A percentile compares a stretch with the other conserved stretches of the same genome.
phyloP scores from a whole-genome alignment of 2,797 vertebrate genomes.

The Erethizon dorsatum region DNA sequence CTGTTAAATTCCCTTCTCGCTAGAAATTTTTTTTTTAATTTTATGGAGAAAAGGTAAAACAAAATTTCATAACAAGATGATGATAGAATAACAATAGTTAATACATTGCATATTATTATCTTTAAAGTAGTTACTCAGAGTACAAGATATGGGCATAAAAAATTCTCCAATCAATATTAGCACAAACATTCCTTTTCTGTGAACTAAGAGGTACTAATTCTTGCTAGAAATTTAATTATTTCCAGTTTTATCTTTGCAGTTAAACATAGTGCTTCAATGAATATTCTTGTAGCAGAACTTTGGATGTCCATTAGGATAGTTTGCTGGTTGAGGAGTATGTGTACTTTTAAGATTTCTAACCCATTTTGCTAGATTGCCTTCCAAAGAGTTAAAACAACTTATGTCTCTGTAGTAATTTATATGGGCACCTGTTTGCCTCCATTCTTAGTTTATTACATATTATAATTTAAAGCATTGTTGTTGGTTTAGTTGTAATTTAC shows the following conservation, averaged over 20 bases:
- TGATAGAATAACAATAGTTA: too few species aligned
- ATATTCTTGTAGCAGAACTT: slow-evolving; percentile 39
- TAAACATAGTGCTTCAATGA: background rate
- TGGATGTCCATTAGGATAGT: background rate
- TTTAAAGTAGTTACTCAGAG: too few species aligned
- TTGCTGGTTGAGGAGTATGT: background rate
- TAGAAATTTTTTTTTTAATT: background rate
- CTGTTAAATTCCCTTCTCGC: slow-evolving; percentile 7
- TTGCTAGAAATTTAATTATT: slow-evolving; percentile 24
- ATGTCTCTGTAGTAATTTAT: slow-evolving; percentile 40
- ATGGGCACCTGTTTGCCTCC: background rate
- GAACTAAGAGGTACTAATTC: background rate
- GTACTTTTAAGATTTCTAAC: slow-evolving; percentile 54
- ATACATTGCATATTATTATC: too few species aligned
- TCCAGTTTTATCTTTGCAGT: slow-evolving; percentile 15
- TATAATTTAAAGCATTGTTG: background rate
- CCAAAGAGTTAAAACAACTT: background rate
- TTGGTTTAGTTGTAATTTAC: slow-evolving; percentile 57
- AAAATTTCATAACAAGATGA: too few species aligned
- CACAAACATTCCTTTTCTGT: too few species aligned
- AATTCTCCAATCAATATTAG: too few species aligned
- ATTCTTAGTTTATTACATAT: slow-evolving; percentile 41
- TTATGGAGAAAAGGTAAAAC: too few species aligned
- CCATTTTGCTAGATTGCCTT: slow-evolving; percentile 49
- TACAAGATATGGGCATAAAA: too few species aligned